Evolutionary conservation across 2,113 vertebrate species (phyloP).

Genomic region (Camelus bactrianus): DNA sequence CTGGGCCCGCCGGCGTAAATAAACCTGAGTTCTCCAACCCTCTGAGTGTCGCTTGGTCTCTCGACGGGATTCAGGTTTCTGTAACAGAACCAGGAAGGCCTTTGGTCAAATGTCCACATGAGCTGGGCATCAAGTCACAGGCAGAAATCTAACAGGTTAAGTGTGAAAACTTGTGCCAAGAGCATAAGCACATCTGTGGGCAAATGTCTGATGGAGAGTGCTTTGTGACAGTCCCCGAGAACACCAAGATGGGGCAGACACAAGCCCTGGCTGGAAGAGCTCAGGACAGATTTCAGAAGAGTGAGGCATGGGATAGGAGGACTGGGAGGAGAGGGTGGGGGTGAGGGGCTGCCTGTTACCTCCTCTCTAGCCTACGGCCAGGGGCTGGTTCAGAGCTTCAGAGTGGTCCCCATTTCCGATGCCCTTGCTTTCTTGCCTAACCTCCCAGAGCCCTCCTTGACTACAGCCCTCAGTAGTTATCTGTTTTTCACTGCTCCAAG

Average conservation of each 20-base stretch:
- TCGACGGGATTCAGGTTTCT: too few species aligned
- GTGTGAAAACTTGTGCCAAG: not conserved
- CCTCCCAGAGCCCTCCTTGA: not conserved
- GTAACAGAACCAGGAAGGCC: not conserved
- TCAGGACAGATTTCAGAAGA: not conserved
- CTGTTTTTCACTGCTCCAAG: not conserved
- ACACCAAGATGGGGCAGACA: not conserved
- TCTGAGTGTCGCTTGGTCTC: too few species aligned
- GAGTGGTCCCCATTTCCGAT: not conserved
- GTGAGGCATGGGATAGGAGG: not conserved
- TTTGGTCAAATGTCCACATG: not conserved
- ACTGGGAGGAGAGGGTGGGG: accelerated
- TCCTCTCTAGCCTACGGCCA: not conserved
- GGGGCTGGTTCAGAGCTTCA: not conserved
- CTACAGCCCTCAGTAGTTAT: not conserved
- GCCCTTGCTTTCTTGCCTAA: not conserved
- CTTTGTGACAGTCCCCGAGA: not conserved
- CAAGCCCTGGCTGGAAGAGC: not conserved
- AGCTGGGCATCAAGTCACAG: not conserved
- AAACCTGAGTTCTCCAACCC: too few species aligned
- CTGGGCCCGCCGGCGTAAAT: too few species aligned
- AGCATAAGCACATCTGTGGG: not conserved
- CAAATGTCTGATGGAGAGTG: not conserved
- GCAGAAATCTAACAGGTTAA: not conserved
- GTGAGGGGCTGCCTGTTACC: not conserved